phyloP scores from a whole-genome alignment of 2,113 vertebrate genomes.

The Elephas maximus region DNA sequence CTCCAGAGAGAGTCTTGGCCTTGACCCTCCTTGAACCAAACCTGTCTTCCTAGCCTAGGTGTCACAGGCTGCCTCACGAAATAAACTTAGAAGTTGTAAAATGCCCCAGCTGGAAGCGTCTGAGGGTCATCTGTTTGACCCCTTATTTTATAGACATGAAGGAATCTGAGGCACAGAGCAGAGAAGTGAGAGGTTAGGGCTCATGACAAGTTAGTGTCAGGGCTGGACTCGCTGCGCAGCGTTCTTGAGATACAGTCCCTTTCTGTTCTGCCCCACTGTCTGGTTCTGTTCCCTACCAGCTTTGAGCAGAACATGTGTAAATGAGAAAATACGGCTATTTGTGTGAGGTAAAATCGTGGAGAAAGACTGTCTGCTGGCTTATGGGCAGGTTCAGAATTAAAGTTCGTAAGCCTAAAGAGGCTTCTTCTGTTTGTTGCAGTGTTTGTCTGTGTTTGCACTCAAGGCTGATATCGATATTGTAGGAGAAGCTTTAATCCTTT shows the following conservation, averaged over 20 bases:
- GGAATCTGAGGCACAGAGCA: rapidly evolving
- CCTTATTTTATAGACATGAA: not conserved
- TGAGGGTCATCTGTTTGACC: not conserved
- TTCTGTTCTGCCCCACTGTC: not conserved
- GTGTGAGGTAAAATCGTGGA: slow-evolving; percentile 35
- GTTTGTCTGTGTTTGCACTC: slow-evolving; percentile 75
- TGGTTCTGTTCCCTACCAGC: not conserved
- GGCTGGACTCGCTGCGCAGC: rapidly evolving
- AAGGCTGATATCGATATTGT: slow-evolving; percentile 69
- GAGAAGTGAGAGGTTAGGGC: not conserved
- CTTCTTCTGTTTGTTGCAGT: slow-evolving; percentile 68
- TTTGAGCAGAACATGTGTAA: slow-evolving; percentile 56
- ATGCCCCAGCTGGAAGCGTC: not conserved
- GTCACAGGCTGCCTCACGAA: not conserved
- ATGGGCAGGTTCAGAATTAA: slow-evolving; percentile 48
- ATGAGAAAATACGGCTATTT: slow-evolving; percentile 58
- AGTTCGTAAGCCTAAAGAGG: slow-evolving; percentile 57
- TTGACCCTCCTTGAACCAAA: not conserved
- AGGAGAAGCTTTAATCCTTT: slow-evolving; percentile 78
- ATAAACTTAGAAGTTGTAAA: slow-evolving; percentile 5
- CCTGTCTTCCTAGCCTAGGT: not conserved
- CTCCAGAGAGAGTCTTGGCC: not conserved
- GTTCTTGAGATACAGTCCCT: not conserved
- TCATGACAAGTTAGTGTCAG: not conserved
- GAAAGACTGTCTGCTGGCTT: slow-evolving; percentile 53